A percentile compares a stretch with the other conserved stretches of the same genome.
Conservation (phyloP, 2,113 vertebrate species). For the Chrysemys picta region DNA sequence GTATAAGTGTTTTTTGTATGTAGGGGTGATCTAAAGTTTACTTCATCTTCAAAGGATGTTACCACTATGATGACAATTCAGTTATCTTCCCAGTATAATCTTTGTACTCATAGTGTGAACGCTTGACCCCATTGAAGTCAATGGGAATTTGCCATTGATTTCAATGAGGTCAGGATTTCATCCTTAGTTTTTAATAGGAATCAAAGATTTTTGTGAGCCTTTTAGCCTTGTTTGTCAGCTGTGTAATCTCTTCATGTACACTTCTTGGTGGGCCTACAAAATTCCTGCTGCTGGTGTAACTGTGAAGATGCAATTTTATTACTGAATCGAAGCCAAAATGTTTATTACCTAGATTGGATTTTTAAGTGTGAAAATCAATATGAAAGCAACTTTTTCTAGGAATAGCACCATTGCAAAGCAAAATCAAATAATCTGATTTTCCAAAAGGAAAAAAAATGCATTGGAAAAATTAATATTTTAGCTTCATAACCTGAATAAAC, state of each 20-base stretch:
- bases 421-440: not conserved
- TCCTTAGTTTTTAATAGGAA: not conserved
- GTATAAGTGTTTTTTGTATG: not conserved
- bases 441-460: not conserved
- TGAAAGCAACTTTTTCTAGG: rapidly evolving
- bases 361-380: not conserved
- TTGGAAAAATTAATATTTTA: not conserved
- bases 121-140: not conserved
- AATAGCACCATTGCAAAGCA: not conserved
- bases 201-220: not conserved
- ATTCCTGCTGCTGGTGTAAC: not conserved
- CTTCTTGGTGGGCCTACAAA: not conserved
- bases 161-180: not conserved
- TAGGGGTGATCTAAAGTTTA: not conserved
- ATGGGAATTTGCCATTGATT: not conserved
- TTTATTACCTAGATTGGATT: not conserved
- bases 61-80: not conserved
- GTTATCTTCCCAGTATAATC: not conserved
- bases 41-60: not conserved
- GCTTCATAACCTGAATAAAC: not conserved
- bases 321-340: not conserved
- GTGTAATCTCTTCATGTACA: not conserved
- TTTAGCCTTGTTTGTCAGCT: not conserved
- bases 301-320: not conserved
- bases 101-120: not conserved